phyloP scores from a whole-genome alignment of 1,140 invertebrate species.

The Apis florea region DNA sequence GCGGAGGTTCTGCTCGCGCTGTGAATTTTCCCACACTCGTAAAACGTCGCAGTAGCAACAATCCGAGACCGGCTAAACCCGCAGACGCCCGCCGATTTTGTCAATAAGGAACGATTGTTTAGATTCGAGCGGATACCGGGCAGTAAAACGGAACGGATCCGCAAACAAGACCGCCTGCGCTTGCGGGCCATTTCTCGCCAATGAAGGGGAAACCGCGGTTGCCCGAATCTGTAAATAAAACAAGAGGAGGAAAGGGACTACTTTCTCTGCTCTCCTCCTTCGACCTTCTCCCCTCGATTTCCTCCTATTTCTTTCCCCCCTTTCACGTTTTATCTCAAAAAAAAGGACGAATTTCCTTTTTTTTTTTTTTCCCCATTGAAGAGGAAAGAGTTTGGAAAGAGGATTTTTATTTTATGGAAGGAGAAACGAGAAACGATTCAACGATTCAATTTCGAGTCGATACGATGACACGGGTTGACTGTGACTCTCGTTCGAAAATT shows the following conservation, averaged over 20 bases:
- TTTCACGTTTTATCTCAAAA: too few relatives aligned
- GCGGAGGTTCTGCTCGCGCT: slow-evolving; percentile 13
- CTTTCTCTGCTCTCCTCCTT: neutral
- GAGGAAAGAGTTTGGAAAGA: too few relatives aligned
- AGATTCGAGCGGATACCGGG: slow-evolving; percentile 39
- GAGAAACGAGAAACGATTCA: too few relatives aligned
- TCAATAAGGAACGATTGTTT: slow-evolving; percentile 53
- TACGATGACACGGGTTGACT: neutral
- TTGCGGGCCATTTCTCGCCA: slow-evolving; percentile 3
- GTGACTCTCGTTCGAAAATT: slow-evolving; percentile 8
- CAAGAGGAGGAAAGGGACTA: neutral
- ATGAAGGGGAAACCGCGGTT: slow-evolving; percentile 31
- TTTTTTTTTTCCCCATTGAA: too few relatives aligned
- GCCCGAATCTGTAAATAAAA: slow-evolving; percentile 12
- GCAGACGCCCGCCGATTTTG: slow-evolving; percentile 45
- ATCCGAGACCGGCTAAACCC: slow-evolving; percentile 9
- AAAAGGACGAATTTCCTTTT: too few relatives aligned
- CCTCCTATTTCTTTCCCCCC: too few relatives aligned
- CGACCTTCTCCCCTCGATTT: too few relatives aligned
- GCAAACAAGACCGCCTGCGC: slow-evolving; percentile 42
- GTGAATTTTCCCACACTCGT: slow-evolving; percentile 52
- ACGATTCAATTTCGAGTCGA: neutral
- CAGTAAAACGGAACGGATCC: slow-evolving; percentile 44
- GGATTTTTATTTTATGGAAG: too few relatives aligned
- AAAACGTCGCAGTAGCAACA: slow-evolving; percentile 48